Base-by-base conservation (phyloP, 2,888 invertebrate species). In the Athalia cordata region DNA sequence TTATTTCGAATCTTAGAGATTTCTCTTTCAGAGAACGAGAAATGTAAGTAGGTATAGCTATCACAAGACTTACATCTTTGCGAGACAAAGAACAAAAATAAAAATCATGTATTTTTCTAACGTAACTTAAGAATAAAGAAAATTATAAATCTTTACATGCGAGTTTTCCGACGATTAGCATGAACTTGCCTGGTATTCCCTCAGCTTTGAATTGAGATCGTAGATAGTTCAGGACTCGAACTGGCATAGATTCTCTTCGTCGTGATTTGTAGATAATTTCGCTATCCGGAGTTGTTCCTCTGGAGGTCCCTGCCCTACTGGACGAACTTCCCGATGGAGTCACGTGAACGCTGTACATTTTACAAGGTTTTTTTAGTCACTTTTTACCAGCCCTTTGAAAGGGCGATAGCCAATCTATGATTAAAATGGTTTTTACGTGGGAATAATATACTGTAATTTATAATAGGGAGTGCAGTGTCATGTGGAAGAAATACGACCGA, bases 331-430 rank as follows among this genome's bases (percentile, higher is more conserved):
- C 85, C 0, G 86, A 84, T 50, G 29, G 29, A 29, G 89, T 86
- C 67, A 87, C 87, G 76, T 88, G 88, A 74, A 89, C 89, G 68
- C 85, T 87, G 78, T 89, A 89, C 89, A 89, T 89, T 70, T 80
- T 83, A 15, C 55, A 74, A 64, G 15, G 43, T 8, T 7, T 65
- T 65, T 45, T 29, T 29, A 29, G 29, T 43, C 52, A 55, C 29
- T 29, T 52, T 15, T 29, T n/a, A 45, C 11, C 9, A 52, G 4
- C n/a, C n/a, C 9, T 13, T 13, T 13, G 8, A 15, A 15, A n/a
- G 55, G 4, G 15, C 0, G 5, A 43, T 43, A 65, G 47, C 7
- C 29, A 11, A 52, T 29, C 11, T 15, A 7, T 29, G 9, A n/a
- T 15, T 52, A 4, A 2, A 52, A 50, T 0, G 15, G 55, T n/a